Evolutionary conservation across 92 coral and sea anemone species (phyloP), one percentile per base, ranked within the genome.

Genomic region (Heliopora coerulea): DNA sequence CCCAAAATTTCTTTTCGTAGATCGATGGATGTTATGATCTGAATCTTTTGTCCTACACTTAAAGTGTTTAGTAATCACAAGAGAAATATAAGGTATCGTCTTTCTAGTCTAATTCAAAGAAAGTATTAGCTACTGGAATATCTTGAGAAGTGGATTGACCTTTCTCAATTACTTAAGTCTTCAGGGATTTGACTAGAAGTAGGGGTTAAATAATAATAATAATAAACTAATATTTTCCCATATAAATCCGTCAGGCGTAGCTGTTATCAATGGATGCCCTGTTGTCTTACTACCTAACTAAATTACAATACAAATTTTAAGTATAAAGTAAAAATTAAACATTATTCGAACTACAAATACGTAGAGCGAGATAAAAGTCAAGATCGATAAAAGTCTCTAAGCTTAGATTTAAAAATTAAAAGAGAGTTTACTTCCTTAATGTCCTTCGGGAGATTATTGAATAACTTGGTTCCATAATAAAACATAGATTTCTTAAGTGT

Each of bases 21-120:
- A 27, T 70, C 34, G 77, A 70, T 35, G 77, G 77, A 30, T 52
- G 77, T 25, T 70, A 70, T 54, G 77, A 70, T 21, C 50, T 70
- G 7, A 70, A 70, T 57, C 57, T 70, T 44, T 54, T 70, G 20
- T 70, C 77, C 0, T 70, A 70, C 62, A 70, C 77, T 18, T 70
- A 54, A 70, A 56, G 33, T 23, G 58, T 17, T 23, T 50, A 5
- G 30, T 6, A 23, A 56, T 14, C 31, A 46, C 7, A 46, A 7
- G 2, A 46, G 15, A 6, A 15, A 46, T 6, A 46, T 6, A 46
- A 46, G 52, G 52, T 46, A n/a, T n/a, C n/a, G n/a, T n/a, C n/a
- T n/a, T n/a, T n/a, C n/a, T n/a, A n/a, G n/a, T n/a, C n/a, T n/a
- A n/a, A n/a, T n/a, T n/a, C n/a, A n/a, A n/a, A n/a, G n/a, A n/a